Evolutionary conservation across 2,113 vertebrate genomes (phyloP).

Genomic region (Serinus canaria): DNA sequence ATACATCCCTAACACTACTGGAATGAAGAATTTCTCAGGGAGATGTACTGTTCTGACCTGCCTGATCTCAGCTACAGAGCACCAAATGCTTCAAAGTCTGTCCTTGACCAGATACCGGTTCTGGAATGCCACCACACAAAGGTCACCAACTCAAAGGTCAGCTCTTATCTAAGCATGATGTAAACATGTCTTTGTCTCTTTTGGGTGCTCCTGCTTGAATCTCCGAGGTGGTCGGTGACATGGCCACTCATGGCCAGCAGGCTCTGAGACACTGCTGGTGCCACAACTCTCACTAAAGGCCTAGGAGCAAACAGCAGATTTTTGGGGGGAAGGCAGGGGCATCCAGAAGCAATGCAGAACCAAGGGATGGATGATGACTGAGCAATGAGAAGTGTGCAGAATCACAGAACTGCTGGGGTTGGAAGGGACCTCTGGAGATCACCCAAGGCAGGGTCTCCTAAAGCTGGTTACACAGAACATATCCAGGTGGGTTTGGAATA

Average conservation of each 20-base stretch:
- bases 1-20: fast-evolving
- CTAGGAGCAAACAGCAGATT: background rate
- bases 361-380: no score
- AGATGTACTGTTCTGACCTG: no score
- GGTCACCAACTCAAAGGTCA: conserved; percentile 62
- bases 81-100: background rate
- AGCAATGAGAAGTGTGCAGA: background rate
- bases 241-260: background rate
- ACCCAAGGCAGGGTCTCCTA: background rate
- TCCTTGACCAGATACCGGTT: conserved; percentile 9
- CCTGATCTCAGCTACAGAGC: no score
- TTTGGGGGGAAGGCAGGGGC: background rate
- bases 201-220: background rate
- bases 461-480: background rate
- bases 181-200: background rate
- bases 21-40: background rate
- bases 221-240: background rate
- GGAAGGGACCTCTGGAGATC: background rate
- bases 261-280: fast-evolving
- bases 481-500: background rate
- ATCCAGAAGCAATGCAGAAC: background rate
- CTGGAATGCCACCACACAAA: conserved; percentile 36
- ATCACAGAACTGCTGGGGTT: background rate
- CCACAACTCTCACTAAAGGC: background rate
- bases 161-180: conserved; percentile 36